A percentile compares a stretch with the other conserved stretches of the same genome.
phyloP scores from a whole-genome alignment of 1,140 invertebrate genomes.

The Drosophila nannoptera region DNA sequence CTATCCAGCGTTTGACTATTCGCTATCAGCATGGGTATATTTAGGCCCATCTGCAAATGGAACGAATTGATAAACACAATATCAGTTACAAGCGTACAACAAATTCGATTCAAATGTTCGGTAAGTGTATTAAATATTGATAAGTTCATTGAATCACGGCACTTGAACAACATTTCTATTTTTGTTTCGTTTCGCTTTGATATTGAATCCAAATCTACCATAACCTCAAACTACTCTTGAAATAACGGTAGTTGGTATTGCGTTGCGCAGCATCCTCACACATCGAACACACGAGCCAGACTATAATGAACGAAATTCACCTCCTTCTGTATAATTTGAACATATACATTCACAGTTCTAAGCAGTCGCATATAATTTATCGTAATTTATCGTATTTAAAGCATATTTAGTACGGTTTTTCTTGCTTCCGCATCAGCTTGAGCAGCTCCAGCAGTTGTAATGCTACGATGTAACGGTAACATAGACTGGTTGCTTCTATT shows the following conservation, averaged over 20 bases:
- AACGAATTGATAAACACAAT: background rate
- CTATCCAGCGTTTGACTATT: conserved; percentile 65
- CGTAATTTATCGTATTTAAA: background rate
- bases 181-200: too few species aligned
- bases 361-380: too few species aligned
- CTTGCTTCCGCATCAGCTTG: background rate
- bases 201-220: too few species aligned
- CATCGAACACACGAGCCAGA: too few species aligned
- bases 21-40: conserved; percentile 75
- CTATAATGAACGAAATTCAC: too few species aligned
- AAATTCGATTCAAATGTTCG: background rate
- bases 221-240: too few species aligned
- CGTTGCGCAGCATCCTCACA: too few species aligned
- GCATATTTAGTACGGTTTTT: conserved; percentile 33
- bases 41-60: conserved; percentile 71
- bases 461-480: conserved; percentile 11
- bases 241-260: too few species aligned
- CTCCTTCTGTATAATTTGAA: too few species aligned
- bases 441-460: conserved; percentile 2
- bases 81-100: conserved; percentile 8
- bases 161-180: too few species aligned
- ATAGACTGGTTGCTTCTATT: background rate
- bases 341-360: too few species aligned
- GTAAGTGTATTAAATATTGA: background rate
- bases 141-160: too few species aligned